These are phyloP conservation scores for Styela clava DNA, from an alignment of 23 tunicate genomes.

Conservation along the genomic window DNA sequence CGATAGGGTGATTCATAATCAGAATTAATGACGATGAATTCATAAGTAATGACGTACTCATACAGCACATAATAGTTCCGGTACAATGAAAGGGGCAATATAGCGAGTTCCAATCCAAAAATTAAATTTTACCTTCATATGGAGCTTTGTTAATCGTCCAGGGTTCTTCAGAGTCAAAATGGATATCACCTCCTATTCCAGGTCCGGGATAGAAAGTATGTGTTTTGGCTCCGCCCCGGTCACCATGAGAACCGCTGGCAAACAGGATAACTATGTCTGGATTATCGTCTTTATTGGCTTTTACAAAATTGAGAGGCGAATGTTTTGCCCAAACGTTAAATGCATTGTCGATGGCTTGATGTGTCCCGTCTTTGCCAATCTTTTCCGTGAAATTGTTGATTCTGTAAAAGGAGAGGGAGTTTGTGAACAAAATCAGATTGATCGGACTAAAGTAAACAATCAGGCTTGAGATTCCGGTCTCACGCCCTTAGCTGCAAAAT, in stretches of 20 bases:
- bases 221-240: constrained; percentile 78
- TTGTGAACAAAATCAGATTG: too few species aligned
- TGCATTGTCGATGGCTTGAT: constrained; percentile 84
- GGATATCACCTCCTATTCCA: constrained; percentile 95
- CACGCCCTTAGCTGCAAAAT: too few species aligned
- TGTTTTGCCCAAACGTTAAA: constrained; percentile 70
- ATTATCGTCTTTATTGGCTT: constrained; percentile 47
- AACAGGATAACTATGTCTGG: constrained; percentile 79
- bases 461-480: too few species aligned
- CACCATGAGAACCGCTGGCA: constrained; percentile 83
- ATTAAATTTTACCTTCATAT: constrained; percentile 19
- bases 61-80: too few species aligned
- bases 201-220: constrained; percentile 97
- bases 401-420: too few species aligned
- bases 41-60: neutral
- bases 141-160: constrained; percentile 61
- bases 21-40: neutral
- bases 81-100: too few species aligned
- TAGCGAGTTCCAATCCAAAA: too few species aligned
- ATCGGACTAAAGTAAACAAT: too few species aligned
- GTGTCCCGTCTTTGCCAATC: constrained; percentile 56
- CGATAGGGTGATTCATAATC: neutral
- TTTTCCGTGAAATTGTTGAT: constrained; percentile 85
- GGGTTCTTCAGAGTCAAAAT: constrained; percentile 87
- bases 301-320: constrained; percentile 47